Conservation (phyloP, 2,113 vertebrate genomes). For the Lonchura striata region DNA sequence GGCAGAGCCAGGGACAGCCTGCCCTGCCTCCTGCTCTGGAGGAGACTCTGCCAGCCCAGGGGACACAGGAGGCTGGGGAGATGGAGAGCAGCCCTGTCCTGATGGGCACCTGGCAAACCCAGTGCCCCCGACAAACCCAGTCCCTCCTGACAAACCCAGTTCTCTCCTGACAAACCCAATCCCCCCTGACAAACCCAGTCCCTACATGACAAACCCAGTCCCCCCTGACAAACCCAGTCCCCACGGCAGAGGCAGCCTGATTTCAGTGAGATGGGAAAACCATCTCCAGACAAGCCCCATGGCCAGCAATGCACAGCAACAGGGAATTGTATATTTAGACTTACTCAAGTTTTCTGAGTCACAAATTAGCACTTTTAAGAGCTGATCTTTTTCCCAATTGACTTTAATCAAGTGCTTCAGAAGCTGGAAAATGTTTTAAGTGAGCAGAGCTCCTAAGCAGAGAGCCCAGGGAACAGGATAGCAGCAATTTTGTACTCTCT, state of each 20-base stretch:
- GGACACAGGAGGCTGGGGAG: background rate
- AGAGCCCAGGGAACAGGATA: constrained; percentile 25
- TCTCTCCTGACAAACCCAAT: no score
- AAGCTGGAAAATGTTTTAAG: constrained; percentile 71
- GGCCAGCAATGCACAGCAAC: background rate
- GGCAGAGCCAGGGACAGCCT: background rate
- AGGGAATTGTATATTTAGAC: constrained; percentile 52
- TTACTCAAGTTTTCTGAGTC: constrained; percentile 60
- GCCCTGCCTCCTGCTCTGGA: background rate
- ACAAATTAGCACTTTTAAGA: constrained; percentile 73
- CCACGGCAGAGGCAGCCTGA: background rate
- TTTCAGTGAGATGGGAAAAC: background rate
- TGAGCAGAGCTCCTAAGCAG: constrained; percentile 61
- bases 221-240: background rate
- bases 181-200: background rate
- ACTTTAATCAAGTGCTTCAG: constrained; percentile 76
- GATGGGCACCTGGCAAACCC: background rate
- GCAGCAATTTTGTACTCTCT: constrained; percentile 2
- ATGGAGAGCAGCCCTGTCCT: background rate
- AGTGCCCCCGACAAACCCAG: background rate
- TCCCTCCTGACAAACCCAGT: no score
- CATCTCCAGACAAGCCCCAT: background rate
- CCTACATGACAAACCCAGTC: no score
- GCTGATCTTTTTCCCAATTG: constrained; percentile 70
- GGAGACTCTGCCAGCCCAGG: background rate